Evolutionary conservation across 2,888 invertebrate species (phyloP), one percentile per base, ranked within the genome.

Genomic region (Tipula unca): DNA sequence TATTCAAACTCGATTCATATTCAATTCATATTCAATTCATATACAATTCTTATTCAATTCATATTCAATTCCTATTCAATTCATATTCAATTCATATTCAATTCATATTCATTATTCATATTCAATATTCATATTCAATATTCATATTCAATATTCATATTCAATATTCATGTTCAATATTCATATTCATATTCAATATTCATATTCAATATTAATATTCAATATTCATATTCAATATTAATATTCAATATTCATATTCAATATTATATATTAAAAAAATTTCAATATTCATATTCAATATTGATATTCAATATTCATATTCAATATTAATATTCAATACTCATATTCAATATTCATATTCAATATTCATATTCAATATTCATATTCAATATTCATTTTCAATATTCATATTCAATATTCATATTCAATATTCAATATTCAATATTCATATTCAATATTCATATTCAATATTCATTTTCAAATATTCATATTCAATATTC

Each of bases 331-430:
- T 17, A n/a, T 48, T 48, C 48, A 48, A 8, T n/a, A 48, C n/a
- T 48, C 17, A 48, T n/a, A n/a, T n/a, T n/a, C n/a, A n/a, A n/a
- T n/a, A 48, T 48, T 48, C 17, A 48, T 48, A 54, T 54, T 54
- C 54, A 54, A 54, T 54, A n/a, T n/a, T 20, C 20, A 54, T 54
- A 8, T 54, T 54, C 54, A 54, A 54, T 25, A n/a, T n/a, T 54
- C 54, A 20, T 20, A 20, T 54, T 54, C 20, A 54, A 54, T 54
- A n/a, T n/a, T 54, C 20, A 54, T 54, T 25, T 54, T 54, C 54
- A 69, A 69, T 69, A n/a, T n/a, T 69, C 69, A 69, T n/a, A 25
- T 69, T 69, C 69, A 69, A 69, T 69, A 54, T 54, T 54, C 54
- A 54, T 54, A 54, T 25, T 54, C 54, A 54, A 54, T 54, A 25